Evolutionary conservation across 2,113 vertebrate species (phyloP), one percentile per base, ranked within the genome.

Genomic region (Fulica atra): DNA sequence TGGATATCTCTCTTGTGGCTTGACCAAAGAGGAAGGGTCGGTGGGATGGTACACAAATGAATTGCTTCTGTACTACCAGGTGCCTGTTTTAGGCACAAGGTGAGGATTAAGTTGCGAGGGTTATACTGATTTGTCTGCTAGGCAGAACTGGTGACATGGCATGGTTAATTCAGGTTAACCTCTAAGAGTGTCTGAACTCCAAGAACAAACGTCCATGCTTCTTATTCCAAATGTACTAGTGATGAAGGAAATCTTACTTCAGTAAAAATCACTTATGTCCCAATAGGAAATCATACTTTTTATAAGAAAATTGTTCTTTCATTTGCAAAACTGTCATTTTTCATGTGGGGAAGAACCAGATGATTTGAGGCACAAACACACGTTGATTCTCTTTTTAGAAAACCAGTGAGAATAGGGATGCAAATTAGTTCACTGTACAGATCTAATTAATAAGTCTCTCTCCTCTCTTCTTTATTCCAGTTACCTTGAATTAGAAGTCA

Each of bases 401-500:
- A 96, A 95, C 95, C 96, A 84, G 92, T 79, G 96, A 96, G 96
- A 96, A 96, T 94, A 97, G 80, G 61, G 88, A 97, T 96, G 96
- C 96, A 96, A 96, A 96, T 97, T 95, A 96, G 96, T 95, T 96
- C 96, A 81, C 92, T 69, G 54, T 84, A 72, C 73, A 72, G 92
- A 93, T 94, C 96, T 96, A 97, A 97, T 96, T 97, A 96, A 95
- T 94, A 88, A 93, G 83, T 44, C 64, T 90, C 81, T 74, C 91
- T 92, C 88, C 82, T 87, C 79, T 91, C 80, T 85, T 92, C 90
- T 96, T 91, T 91, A 92, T 96, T 97, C 96, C 70, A 85, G 83
- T 96, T 96, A 97, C 95, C 96, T 96, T 94, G 92, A 96, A 93
- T 95, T 96, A 97, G 93, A 95, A 97, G 95, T 97, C 95, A 91